Evolutionary conservation across 2,888 invertebrate species (phyloP), one percentile per base, ranked within the genome.

Genomic region (Drosophila fulvimacula): DNA sequence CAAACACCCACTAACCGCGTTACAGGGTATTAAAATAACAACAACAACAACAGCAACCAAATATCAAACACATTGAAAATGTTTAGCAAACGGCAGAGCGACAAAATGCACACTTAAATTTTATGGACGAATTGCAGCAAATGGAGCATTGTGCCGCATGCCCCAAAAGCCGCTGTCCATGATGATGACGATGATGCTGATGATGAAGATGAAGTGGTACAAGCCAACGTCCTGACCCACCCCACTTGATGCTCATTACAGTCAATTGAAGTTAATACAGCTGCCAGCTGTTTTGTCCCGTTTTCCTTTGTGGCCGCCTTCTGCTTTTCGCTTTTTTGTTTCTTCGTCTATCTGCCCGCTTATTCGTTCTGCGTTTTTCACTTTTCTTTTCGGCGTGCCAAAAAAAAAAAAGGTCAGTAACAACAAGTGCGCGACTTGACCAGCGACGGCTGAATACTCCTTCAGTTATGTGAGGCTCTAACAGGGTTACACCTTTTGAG

Each of bases 191-290:
- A 19, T 36, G 51, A 46, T 13, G 53, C 7, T 36, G 62, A 39
- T 51, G 32, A 39, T 39, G 48, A 53, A 48, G 60, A 30, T 44
- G 49, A 63, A 42, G 49, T 41, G 62, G 57, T 65, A 69, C 52
- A 36, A 55, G 59, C 66, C 73, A 61, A 56, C 41, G 64, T 73
- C 53, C 60, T 70, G 65, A 11, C 52, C 30, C 46, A n/a, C 0
- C 60, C 72, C 76, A 69, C 82, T 76, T 68, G 73, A 76, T 82
- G 79, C 79, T 79, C 82, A 79, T 82, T 82, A 79, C 79, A 79
- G 79, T 79, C 79, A 79, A 79, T 79, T 79, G 82, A 82, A 82
- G 79, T 79, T 79, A 79, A 79, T 79, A 76, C 79, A 79, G 67
- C 76, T 62, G 48, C 59, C 82, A 82, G 79, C 73, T 79, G 79